Percentiles rank a stretch among this genome's conserved stretches.
Evolutionary conservation across 1,140 invertebrate species (phyloP).

Genomic region (Drosophila nikananu): DNA sequence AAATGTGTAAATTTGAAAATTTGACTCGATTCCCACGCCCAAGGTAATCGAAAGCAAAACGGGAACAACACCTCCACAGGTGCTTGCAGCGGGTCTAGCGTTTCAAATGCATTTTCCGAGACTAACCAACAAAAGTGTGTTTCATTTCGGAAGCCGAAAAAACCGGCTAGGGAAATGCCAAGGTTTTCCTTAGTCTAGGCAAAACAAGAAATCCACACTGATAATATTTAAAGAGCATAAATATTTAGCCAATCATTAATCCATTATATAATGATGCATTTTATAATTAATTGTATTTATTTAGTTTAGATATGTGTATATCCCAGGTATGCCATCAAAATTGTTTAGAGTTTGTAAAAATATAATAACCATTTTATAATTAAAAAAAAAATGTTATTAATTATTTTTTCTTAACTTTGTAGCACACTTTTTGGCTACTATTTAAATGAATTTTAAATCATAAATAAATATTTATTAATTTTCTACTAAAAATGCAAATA

Average conservation of each 20-base stretch:
- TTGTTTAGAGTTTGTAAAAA: not conserved
- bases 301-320: not conserved
- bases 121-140: conserved; percentile 4
- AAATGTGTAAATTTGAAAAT: conserved; percentile 26
- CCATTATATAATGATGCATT: too few species aligned
- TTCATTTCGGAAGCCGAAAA: conserved; percentile 16
- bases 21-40: conserved; percentile 14
- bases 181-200: conserved; percentile 4
- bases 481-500: too few species aligned
- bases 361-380: not conserved
- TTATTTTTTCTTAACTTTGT: not conserved
- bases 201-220: not conserved
- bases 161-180: conserved; percentile 28
- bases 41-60: conserved; percentile 5
- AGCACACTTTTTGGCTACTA: not conserved
- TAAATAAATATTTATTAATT: too few species aligned
- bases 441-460: not conserved
- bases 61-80: conserved; percentile 31
- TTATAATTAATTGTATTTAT: not conserved
- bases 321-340: not conserved
- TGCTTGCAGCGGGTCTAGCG: conserved; percentile 6
- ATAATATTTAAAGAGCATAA: not conserved
- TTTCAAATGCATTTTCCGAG: conserved; percentile 20
- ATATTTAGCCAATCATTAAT: not conserved
- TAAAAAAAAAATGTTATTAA: not conserved